phyloP scores from a whole-genome alignment of 1,140 invertebrate genomes.

The Sarcophaga peregrina region DNA sequence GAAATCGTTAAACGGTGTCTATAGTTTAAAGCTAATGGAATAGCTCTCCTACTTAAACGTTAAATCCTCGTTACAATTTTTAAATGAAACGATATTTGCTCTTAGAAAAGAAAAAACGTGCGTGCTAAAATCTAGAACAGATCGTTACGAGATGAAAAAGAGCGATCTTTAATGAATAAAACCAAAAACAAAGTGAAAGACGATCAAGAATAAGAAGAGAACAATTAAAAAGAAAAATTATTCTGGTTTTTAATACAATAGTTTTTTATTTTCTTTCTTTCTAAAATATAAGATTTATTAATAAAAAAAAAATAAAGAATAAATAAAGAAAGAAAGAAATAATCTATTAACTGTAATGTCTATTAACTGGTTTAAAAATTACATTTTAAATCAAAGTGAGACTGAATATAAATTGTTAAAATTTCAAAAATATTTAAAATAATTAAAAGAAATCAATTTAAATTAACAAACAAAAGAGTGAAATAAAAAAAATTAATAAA shows the following conservation, averaged over 20 bases:
- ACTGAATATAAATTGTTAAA: not conserved
- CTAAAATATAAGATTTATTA: not conserved
- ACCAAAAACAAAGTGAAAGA: no score
- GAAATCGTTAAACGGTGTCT: not conserved
- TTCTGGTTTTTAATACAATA: no score
- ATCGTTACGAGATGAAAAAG: not conserved
- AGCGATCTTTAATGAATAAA: no score
- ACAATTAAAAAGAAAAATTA: no score
- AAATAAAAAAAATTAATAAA: not conserved
- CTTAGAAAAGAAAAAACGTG: slow-evolving; percentile 2
- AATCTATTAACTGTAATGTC: slow-evolving; percentile 29
- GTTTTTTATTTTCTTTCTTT: no score
- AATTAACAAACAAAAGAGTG: not conserved
- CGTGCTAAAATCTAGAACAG: slow-evolving; percentile 6
- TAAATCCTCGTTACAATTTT: not conserved
- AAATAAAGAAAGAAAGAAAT: not conserved
- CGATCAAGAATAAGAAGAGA: no score
- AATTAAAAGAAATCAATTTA: not conserved
- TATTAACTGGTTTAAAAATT: slow-evolving; percentile 33
- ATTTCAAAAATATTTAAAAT: not conserved
- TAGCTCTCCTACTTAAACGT: not conserved
- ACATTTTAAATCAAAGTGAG: slow-evolving; percentile 19
- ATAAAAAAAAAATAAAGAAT: slow-evolving; percentile 7
- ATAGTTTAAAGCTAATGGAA: not conserved
- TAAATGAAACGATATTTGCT: not conserved